Base-by-base conservation (phyloP, 2,113 vertebrate genomes). In the Cavia porcellus region DNA sequence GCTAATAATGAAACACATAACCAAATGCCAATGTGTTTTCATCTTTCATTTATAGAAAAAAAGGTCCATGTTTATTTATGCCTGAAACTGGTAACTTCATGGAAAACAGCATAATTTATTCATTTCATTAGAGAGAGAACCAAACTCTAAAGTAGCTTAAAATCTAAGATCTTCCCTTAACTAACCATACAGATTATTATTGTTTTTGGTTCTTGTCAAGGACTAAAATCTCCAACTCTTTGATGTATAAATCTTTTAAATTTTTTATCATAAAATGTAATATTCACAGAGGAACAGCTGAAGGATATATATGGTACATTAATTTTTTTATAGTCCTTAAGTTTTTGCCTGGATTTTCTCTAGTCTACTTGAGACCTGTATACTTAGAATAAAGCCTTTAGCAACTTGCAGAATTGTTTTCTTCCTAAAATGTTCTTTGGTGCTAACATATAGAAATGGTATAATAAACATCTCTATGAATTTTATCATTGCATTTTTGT, bases 381-480 rank as follows among this genome's bases (percentile, higher is more conserved):
- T 89, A 74, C 30, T 82, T 90, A 13, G 22, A 92, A 87, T 75
- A 90, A 95, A 89, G 72, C 1, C 62, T 96, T 83, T 50, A 72
- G 80, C 28, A 90, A 62, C 24, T 32, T 85, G 28, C 13, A 45
- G 81, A 82, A 50, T 79, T 52, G 30, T 38, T 93, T 85, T 94
- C 55, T 24, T 20, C 55, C 68, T 25, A 10, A 95, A 94, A 83
- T 47, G 10, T 42, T 47, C 30, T 82, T 91, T 91, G 47, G 55
- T 80, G 68, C 52, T 75, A 74, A 42, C 59, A 90, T 66, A 11
- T 42, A 88, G 75, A 94, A 95, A 96, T 57, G n/a, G 59, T 77
- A 15, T 62, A 92, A 87, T 70, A 95, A 96, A 96, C 32, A 94
- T 45, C 9, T 86, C 24, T 70, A 20, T 89, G 93, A 95, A 66